A percentile compares a stretch with the other conserved stretches of the same genome.
phyloP scores from a whole-genome alignment of 2,888 invertebrate genomes.

The Rhamnusium bicolor region DNA sequence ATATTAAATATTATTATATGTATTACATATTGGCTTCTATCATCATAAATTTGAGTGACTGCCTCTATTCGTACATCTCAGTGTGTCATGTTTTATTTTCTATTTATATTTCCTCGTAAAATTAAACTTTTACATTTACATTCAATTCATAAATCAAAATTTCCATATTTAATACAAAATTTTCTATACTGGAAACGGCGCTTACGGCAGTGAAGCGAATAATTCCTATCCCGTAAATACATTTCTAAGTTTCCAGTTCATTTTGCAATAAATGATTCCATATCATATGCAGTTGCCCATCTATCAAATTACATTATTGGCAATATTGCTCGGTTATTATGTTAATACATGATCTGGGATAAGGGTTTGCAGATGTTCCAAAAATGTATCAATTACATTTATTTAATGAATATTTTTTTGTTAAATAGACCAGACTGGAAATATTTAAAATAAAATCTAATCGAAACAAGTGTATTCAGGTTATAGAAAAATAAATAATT shows the following conservation, averaged over 20 bases:
- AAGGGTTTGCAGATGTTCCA: conserved; percentile 54
- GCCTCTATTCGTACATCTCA: neutral
- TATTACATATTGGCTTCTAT: neutral
- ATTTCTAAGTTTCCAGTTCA: conserved; percentile 58
- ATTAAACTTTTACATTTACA: neutral
- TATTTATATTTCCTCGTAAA: neutral
- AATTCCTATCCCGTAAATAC: conserved; percentile 56
- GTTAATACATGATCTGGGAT: conserved; percentile 45
- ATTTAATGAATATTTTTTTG: too few relatives aligned
- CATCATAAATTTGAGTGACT: neutral
- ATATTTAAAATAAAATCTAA: too few relatives aligned
- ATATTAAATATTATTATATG: too few relatives aligned
- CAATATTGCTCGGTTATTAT: conserved; percentile 50
- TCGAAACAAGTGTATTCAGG: too few relatives aligned
- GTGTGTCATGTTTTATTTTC: neutral
- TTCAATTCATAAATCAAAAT: conserved; percentile 22
- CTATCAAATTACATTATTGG: conserved; percentile 61
- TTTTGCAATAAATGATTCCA: conserved; percentile 56
- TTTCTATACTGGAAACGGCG: conserved; percentile 18
- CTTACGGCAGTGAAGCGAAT: conserved; percentile 42
- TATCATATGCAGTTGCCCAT: conserved; percentile 57
- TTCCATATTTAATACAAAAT: conserved; percentile 20
- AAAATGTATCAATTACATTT: conserved; percentile 38
- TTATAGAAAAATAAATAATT: too few relatives aligned
- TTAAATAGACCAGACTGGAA: too few relatives aligned